Base-by-base conservation (phyloP, 1,140 invertebrate genomes). In the Vanessa tameamea region DNA sequence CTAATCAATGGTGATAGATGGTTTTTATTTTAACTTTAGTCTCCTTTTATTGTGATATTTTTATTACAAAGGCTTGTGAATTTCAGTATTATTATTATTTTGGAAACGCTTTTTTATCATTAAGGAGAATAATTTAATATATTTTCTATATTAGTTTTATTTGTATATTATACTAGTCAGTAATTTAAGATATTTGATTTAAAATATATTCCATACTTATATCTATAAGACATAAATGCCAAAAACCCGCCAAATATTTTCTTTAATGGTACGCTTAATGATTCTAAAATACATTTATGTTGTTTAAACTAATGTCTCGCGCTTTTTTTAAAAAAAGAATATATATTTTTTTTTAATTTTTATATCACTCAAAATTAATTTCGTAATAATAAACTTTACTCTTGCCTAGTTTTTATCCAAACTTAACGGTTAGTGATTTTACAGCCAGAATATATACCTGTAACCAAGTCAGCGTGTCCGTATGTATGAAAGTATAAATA, bases 381-480 rank as follows among this genome's bases (percentile, higher is more conserved):
- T 57, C 23, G 20, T 57, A 23, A 16, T 57, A 16, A 23, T 57
- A 23, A 23, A 23, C 16, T 57, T 23, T 53, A 57, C 53, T 57
- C 53, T 57, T 57, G 53, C 53, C 53, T 57, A 57, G 53, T 31
- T 61, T 69, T 47, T 61, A 69, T 74, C 66, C 66, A 64, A 75
- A 65, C 43, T 71, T 61, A 75, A 73, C 69, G 73, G 73, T 75
- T 75, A 75, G 73, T 75, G 73, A 75, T 75, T 75, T 75, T 70
- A 70, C 63, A 75, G 57, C 68, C 69, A 57, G 9, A 61, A 61
- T 37, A 71, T 66, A 63, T 75, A 75, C 72, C 72, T 69, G 37
- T 69, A 69, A 69, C 43, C 66, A 69, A 51, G 66, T 64, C 57
- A 43, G 72, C 63, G 47, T 74, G 66, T 64, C 16, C 65, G 67